These are phyloP conservation scores for Drosophila borborema DNA, from an alignment of 2,888 invertebrate species.

Conservation along the genomic window DNA sequence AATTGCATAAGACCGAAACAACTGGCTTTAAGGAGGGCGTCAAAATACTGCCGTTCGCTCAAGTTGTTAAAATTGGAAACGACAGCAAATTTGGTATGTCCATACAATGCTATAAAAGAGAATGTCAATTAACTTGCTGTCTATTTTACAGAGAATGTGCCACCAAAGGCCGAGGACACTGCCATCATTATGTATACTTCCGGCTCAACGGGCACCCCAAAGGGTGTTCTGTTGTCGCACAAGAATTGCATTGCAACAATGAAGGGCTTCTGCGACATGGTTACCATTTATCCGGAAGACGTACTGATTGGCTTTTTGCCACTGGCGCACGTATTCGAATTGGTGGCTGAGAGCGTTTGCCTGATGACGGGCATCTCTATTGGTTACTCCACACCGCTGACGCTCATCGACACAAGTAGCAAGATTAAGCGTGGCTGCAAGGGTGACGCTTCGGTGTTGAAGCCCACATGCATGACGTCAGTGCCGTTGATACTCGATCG, in stretches of 20 bases:
- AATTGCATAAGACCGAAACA: constrained; percentile 90
- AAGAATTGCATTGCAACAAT: constrained; percentile 92
- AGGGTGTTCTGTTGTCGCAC: constrained; percentile 94
- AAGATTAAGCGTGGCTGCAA: constrained; percentile 97
- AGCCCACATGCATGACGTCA: constrained; percentile 97
- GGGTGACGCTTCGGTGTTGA: constrained; percentile 96
- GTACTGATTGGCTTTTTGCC: constrained; percentile 97
- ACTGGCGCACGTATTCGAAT: constrained; percentile 97
- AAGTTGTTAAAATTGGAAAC: constrained; percentile 88
- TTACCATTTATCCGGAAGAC: constrained; percentile 90
- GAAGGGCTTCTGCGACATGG: constrained; percentile 92
- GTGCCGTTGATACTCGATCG: constrained; percentile 99
- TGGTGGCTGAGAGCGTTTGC: constrained; percentile 95
- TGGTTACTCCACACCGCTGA: constrained; percentile 98
- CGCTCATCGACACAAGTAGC: constrained; percentile 96
- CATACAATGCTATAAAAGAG: no score
- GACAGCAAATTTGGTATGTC: constrained; percentile 86
- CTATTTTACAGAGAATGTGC: constrained; percentile 86
- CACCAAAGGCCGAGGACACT: constrained; percentile 90
- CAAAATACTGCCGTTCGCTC: constrained; percentile 90
- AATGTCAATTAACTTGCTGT: no score
- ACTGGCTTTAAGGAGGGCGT: constrained; percentile 91
- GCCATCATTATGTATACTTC: constrained; percentile 99
- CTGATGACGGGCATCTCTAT: constrained; percentile 94
- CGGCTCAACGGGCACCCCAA: constrained; percentile 98